Percentiles rank a stretch among this genome's conserved stretches.
Conservation (phyloP, 2,888 invertebrate species). For the Eilema sororculum region DNA sequence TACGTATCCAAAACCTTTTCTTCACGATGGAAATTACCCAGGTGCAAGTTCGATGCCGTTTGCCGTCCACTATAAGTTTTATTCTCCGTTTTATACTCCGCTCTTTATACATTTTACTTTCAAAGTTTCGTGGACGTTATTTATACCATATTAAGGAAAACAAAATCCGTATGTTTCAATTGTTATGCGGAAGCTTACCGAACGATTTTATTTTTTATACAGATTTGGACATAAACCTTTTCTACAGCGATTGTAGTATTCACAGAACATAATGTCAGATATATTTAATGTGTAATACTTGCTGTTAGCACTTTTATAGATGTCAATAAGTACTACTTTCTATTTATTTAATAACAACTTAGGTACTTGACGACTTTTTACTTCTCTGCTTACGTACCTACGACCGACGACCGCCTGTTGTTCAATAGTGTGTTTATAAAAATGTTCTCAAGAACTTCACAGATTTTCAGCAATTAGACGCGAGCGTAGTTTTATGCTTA, state of each 20-base stretch:
- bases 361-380: neutral
- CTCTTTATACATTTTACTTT: neutral
- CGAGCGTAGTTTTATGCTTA: neutral
- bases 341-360: neutral
- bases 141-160: neutral
- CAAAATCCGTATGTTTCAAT: neutral
- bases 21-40: slow-evolving; percentile 30
- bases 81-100: neutral
- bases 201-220: neutral
- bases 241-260: neutral
- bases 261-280: too few relatives aligned
- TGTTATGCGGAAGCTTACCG: neutral
- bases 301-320: neutral
- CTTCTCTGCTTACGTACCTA: neutral
- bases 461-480: neutral
- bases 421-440: neutral
- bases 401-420: too few relatives aligned
- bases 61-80: neutral
- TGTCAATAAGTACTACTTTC: neutral
- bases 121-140: too few relatives aligned
- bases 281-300: too few relatives aligned
- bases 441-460: neutral
- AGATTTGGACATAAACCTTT: neutral
- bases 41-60: slow-evolving; percentile 43
- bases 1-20: slow-evolving; percentile 30